These are phyloP conservation scores for Atethmia centrago DNA, from an alignment of 2,888 invertebrate genomes.

Conservation along the genomic window DNA sequence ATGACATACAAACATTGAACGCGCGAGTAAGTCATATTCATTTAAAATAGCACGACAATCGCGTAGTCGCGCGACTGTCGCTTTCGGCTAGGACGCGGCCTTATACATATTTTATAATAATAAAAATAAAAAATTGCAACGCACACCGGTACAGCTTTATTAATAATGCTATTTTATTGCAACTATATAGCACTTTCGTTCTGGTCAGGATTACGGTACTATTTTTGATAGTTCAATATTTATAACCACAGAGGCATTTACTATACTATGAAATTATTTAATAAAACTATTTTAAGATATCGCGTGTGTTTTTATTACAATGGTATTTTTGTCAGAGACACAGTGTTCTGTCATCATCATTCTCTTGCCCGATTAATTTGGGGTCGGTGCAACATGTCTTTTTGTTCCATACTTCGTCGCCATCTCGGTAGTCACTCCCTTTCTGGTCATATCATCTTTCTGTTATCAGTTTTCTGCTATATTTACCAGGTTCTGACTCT, in stretches of 20 bases:
- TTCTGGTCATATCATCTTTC: background rate
- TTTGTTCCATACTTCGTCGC: background rate
- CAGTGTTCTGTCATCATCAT: background rate
- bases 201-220: slow-evolving; percentile 41
- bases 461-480: background rate
- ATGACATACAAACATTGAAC: background rate
- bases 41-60: too few species aligned
- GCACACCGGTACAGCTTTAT: background rate
- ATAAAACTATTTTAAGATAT: slow-evolving; percentile 56
- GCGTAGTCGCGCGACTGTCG: too few species aligned
- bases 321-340: background rate
- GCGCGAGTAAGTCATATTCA: too few species aligned
- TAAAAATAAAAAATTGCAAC: background rate
- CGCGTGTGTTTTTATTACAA: slow-evolving; percentile 26
- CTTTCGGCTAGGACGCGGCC: background rate
- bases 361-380: too few species aligned
- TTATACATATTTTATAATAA: slow-evolving; percentile 1
- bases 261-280: slow-evolving; percentile 60
- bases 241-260: slow-evolving; percentile 77
- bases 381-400: too few species aligned
- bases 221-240: slow-evolving; percentile 56
- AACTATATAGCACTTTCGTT: slow-evolving; percentile 17
- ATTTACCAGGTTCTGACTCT: background rate
- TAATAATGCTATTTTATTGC: background rate
- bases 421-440: too few species aligned